Evolutionary conservation across 92 coral and sea anemone genomes (phyloP), one percentile per base, ranked within the genome.

Genomic region (Paramuricea clavata): DNA sequence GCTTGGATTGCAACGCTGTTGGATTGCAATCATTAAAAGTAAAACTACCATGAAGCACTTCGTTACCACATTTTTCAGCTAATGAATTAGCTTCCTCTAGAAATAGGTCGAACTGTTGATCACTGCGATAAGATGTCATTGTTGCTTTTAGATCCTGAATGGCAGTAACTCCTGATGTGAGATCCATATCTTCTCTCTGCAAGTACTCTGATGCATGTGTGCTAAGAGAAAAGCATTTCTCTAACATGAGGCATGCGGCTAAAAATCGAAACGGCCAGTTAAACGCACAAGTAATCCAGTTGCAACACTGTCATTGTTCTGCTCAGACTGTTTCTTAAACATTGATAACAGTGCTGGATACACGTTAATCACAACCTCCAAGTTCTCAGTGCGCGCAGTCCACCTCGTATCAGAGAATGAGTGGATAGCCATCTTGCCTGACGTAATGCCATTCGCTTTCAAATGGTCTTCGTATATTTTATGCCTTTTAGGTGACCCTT

Each of bases 141-240:
- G 60, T 42, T 25, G 26, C 76, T 70, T 70, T 70, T n/a, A 70
- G 49, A 36, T 42, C 47, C 22, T 70, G 76, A 32, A 70, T 70
- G 2, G 47, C 49, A 34, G 76, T 13, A 42, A 70, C 76, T 31
- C 47, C 76, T 36, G 49, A 70, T 22, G 56, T 49, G 4, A 47
- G 80, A 42, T 74, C 80, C 80, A 74, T 47, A 21, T 74, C 80
- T 74, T 74, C 80, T 41, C 57, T 26, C 80, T 74, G 80, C 56
- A 74, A 44, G 34, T 74, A 23, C 59, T 61, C n/a, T 3, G 31
- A 73, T 73, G n/a, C 52, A 41, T 25, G 52, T 73, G 32, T 73
- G 31, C 54, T 36, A 13, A 73, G 56, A 22, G 79, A 73, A 41
- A 73, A 73, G 59, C 32, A 73, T 12, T 47, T 73, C 80, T 41